Evolutionary conservation across 2,888 invertebrate genomes (phyloP).

Genomic region (Escarpia spicata): DNA sequence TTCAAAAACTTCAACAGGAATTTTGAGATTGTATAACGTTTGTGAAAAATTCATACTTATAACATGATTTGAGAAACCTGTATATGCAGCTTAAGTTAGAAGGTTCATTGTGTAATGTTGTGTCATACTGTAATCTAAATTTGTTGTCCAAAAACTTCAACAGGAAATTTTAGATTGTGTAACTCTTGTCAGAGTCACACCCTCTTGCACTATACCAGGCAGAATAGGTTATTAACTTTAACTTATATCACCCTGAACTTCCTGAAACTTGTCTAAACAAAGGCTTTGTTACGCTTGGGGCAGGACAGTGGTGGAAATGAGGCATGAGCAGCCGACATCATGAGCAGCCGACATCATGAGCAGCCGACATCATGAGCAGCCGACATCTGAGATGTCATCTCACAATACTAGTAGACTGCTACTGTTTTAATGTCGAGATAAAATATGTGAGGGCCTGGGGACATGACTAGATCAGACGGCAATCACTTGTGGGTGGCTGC

Average conservation of each 20-base stretch:
- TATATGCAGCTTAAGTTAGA: too few relatives aligned
- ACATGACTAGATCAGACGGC: background rate
- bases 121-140: too few relatives aligned
- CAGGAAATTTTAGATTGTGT: too few relatives aligned
- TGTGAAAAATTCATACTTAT: too few relatives aligned
- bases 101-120: too few relatives aligned
- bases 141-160: background rate
- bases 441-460: background rate
- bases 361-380: background rate
- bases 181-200: too few relatives aligned
- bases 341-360: background rate
- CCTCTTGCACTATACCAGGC: too few relatives aligned
- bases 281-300: background rate
- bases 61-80: too few relatives aligned
- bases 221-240: background rate
- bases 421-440: conserved; percentile 4
- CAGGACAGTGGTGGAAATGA: background rate
- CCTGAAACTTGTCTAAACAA: background rate
- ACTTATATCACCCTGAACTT: background rate
- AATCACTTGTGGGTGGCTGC: background rate
- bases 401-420: background rate
- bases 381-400: conserved; percentile 10
- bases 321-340: background rate
- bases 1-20: background rate
- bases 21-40: too few relatives aligned